These are phyloP conservation scores for Petrocephalus sullivani DNA, from an alignment of 2,797 vertebrate species.

Conservation along the genomic window DNA sequence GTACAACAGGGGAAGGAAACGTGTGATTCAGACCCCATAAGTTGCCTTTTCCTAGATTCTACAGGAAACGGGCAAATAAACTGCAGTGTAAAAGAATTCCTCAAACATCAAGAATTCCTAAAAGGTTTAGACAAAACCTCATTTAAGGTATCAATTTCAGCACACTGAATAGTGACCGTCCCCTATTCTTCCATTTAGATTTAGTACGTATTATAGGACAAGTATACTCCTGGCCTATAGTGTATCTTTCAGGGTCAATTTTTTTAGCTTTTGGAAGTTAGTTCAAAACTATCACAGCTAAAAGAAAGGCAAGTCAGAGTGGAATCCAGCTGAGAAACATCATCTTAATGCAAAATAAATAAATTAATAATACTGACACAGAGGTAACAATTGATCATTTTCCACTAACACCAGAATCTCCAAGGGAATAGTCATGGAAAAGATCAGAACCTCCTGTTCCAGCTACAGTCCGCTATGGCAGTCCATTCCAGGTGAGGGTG, in stretches of 20 bases:
- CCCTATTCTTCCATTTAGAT: background rate
- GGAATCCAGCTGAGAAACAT: background rate
- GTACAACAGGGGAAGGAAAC: background rate
- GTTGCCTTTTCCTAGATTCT: background rate
- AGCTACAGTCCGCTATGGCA: background rate
- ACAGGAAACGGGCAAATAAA: background rate
- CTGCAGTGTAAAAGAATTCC: background rate
- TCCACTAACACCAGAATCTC: background rate
- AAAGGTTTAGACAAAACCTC: background rate
- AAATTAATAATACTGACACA: background rate
- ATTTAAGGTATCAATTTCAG: background rate
- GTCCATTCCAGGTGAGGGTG: background rate
- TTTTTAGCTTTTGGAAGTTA: background rate
- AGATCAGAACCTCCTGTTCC: conserved; percentile 6
- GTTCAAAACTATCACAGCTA: background rate
- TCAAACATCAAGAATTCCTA: background rate
- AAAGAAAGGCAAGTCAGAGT: background rate
- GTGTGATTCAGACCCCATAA: background rate
- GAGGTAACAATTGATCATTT: background rate
- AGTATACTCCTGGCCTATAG: background rate
- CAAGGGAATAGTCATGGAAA: background rate
- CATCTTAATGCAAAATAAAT: background rate
- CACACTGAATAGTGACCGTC: background rate
- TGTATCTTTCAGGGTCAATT: background rate
- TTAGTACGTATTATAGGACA: background rate